These are phyloP conservation scores for Dolichotis patagonum DNA, from an alignment of 2,113 vertebrate species.

Conservation along the genomic window DNA sequence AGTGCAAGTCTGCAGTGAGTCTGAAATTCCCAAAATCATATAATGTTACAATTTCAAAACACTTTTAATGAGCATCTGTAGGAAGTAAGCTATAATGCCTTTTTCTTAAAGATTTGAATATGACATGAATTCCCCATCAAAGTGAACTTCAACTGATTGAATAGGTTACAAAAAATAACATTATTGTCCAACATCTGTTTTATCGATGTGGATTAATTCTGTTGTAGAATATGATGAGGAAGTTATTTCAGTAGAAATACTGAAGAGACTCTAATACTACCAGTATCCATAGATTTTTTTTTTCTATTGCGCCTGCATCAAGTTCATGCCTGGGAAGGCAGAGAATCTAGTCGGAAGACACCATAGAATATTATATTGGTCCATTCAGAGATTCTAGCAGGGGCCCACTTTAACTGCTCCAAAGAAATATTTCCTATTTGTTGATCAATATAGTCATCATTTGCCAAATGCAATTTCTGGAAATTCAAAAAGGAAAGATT, in stretches of 20 bases:
- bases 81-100: slow-evolving; percentile 69
- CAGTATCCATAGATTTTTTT: slow-evolving; percentile 42
- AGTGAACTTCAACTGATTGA: slow-evolving; percentile 71
- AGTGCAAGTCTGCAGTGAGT: slow-evolving; percentile 57
- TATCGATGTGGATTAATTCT: slow-evolving; percentile 68
- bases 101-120: slow-evolving; percentile 69
- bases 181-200: slow-evolving; percentile 76
- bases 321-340: background rate
- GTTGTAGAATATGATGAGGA: slow-evolving; percentile 60
- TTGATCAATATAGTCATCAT: background rate
- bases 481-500: slow-evolving; percentile 31
- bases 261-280: slow-evolving; percentile 40
- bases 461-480: slow-evolving; percentile 6
- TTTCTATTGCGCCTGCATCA: slow-evolving; percentile 12
- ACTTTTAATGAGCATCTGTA: slow-evolving; percentile 75
- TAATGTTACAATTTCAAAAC: slow-evolving; percentile 77
- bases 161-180: slow-evolving; percentile 62
- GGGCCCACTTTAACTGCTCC: background rate
- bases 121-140: slow-evolving; percentile 62
- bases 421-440: slow-evolving; percentile 14
- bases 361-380: background rate
- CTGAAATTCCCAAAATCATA: slow-evolving; percentile 56
- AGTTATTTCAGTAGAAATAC: slow-evolving; percentile 71
- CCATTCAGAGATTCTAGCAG: background rate
- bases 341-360: background rate